Percentiles rank a stretch among this genome's conserved stretches.
phyloP scores from a whole-genome alignment of 2,888 invertebrate genomes.

The Drosophila imparisetae region DNA sequence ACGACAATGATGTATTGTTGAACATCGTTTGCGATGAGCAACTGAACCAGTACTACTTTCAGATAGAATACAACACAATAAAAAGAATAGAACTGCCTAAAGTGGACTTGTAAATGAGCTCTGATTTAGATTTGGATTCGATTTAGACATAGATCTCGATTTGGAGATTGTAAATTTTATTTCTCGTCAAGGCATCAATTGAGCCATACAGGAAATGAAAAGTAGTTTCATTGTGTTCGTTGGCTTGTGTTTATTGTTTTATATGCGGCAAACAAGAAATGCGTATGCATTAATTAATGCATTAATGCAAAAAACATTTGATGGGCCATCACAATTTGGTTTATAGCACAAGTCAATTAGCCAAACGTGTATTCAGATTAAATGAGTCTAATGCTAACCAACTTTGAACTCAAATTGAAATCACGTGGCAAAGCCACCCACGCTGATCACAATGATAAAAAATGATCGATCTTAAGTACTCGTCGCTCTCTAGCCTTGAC shows the following conservation, averaged over 20 bases:
- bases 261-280: slow-evolving; percentile 41
- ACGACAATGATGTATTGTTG: slow-evolving; percentile 62
- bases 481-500: slow-evolving; percentile 30
- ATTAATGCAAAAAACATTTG: slow-evolving; percentile 32
- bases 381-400: not conserved
- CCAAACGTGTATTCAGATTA: slow-evolving; percentile 46
- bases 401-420: not conserved
- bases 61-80: slow-evolving; percentile 7
- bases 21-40: slow-evolving; percentile 43
- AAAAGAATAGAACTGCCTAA: slow-evolving; percentile 30
- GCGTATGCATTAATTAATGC: slow-evolving; percentile 21
- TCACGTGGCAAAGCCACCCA: slow-evolving; percentile 33
- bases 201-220: slow-evolving; percentile 68
- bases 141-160: slow-evolving; percentile 35
- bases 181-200: slow-evolving; percentile 53
- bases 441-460: not conserved
- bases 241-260: slow-evolving; percentile 27
- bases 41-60: slow-evolving; percentile 44
- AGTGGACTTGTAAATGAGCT: slow-evolving; percentile 42
- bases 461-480: slow-evolving; percentile 1
- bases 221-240: slow-evolving; percentile 37
- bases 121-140: slow-evolving; percentile 35
- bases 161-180: slow-evolving; percentile 50
- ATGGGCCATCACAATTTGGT: slow-evolving; percentile 38
- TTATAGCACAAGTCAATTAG: slow-evolving; percentile 61